Evolutionary conservation across 2,888 invertebrate species (phyloP).

Genomic region (Cristatella mucedo): DNA sequence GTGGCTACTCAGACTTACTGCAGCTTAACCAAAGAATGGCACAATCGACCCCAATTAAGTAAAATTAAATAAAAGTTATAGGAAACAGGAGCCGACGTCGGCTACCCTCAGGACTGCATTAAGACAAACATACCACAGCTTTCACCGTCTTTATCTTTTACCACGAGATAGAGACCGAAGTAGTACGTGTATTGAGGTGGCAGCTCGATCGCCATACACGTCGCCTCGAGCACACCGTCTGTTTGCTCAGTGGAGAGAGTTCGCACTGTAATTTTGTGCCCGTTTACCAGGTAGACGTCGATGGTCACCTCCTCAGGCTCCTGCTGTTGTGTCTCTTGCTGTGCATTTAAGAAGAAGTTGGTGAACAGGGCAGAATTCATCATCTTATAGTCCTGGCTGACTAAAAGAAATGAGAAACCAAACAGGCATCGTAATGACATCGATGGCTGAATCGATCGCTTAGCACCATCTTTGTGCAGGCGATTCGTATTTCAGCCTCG

Average conservation of each 20-base stretch:
- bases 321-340: conserved; percentile 58
- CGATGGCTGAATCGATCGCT: too few species aligned
- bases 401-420: conserved; percentile 40
- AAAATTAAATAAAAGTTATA: too few species aligned
- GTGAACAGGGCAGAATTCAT: conserved; percentile 63
- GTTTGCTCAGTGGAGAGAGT: conserved; percentile 67
- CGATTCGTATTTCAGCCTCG: too few species aligned
- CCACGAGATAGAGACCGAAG: conserved; percentile 75
- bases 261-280: conserved; percentile 62
- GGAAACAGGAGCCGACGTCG: too few species aligned
- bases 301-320: conserved; percentile 49
- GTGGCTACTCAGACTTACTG: too few species aligned
- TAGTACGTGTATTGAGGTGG: conserved; percentile 63
- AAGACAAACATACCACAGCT: conserved; percentile 41
- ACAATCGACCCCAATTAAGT: too few species aligned
- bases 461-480: too few species aligned
- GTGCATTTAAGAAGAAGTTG: conserved; percentile 73
- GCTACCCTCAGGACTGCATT: too few species aligned
- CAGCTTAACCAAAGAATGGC: too few species aligned
- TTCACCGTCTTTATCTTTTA: conserved; percentile 51
- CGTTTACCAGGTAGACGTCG: conserved; percentile 70
- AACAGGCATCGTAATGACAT: too few species aligned
- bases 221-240: conserved; percentile 61
- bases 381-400: conserved; percentile 70
- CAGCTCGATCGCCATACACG: conserved; percentile 63